Percentiles rank a stretch among this genome's conserved stretches.
These are phyloP conservation scores for Forficula auricularia DNA, from an alignment of 1,140 invertebrate species.

Conservation along the genomic window DNA sequence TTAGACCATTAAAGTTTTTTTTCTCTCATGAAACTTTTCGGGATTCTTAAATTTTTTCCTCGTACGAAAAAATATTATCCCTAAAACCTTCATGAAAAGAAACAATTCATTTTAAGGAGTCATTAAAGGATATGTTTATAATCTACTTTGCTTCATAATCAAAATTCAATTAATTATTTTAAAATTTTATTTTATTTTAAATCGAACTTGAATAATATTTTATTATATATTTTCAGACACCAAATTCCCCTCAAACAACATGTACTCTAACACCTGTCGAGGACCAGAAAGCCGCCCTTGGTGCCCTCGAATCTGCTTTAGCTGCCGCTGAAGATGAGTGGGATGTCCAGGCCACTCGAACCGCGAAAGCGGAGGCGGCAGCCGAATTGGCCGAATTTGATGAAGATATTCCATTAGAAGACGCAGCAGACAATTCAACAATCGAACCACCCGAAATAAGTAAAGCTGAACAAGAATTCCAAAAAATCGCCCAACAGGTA, in stretches of 20 bases:
- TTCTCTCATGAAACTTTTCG: no score
- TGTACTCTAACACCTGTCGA: constrained; percentile 18
- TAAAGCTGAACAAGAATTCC: constrained; percentile 69
- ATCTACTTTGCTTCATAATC: no score
- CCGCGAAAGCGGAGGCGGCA: constrained; percentile 78
- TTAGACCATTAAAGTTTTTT: no score
- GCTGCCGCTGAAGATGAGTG: constrained; percentile 87
- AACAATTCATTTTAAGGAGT: no score
- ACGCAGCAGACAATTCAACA: constrained; percentile 32
- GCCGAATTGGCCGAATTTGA: constrained; percentile 92
- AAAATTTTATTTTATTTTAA: no score
- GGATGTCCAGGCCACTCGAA: constrained; percentile 78
- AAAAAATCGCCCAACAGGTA: constrained; percentile 68
- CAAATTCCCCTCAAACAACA: constrained; percentile 1
- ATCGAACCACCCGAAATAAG: constrained; percentile 39
- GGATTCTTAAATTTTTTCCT: no score
- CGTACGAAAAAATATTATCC: no score
- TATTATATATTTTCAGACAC: constrained; percentile 1
- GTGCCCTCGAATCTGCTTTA: constrained; percentile 62
- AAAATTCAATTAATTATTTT: no score
- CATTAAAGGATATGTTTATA: no score
- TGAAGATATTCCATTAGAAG: constrained; percentile 82
- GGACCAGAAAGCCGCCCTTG: constrained; percentile 38
- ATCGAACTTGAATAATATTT: no score
- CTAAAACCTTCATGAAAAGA: no score